Base-by-base conservation (phyloP, 1,140 invertebrate genomes). In the Schlechtendalia chinensis region DNA sequence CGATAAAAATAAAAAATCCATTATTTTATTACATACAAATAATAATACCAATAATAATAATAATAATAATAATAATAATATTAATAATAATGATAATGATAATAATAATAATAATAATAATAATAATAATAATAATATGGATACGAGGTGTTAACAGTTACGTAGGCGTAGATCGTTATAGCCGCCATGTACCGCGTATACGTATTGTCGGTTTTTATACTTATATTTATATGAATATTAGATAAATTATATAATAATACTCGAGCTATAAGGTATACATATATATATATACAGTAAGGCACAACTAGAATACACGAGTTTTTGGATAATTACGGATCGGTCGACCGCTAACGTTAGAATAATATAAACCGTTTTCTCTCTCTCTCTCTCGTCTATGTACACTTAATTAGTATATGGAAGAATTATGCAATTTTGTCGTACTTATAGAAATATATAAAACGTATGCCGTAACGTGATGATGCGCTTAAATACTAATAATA, bases 381-480 rank as follows among this genome's bases (percentile, higher is more conserved):
- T 39, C 8, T 32, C 11, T 27, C 12, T 72, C 27, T 63, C 27
- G 16, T 27, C 27, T 72, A 59, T 45, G 5, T 59, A 77, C 27
- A 58, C 6, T 5, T 77, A 12, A 50, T 50, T 50, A 12, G 47
- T 19, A 11, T 27, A 61, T 79, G 75, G 75, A 79, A 79, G 75
- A 79, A 14, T 47, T 50, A 47, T 29, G 75, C 4, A 12, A 79
- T 79, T 79, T 79, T 79, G 75, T 63, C 59, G 39, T 77, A 45
- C 11, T 27, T 50, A 50, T 8, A 39, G 8, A 39, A 39, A 39
- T 39, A 8, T 39, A 39, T 39, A 39, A 39, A 39, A 39, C 32
- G 32, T 39, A 39, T 4, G 8, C 3, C 32, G n/a, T 39, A 39
- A 39, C 32, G 32, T 39, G 32, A 39, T 39, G 8, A 39, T 39